Evolutionary conservation across 2,888 invertebrate species (phyloP), one percentile per base, ranked within the genome.

Genomic region (Agriopis aurantiaria): DNA sequence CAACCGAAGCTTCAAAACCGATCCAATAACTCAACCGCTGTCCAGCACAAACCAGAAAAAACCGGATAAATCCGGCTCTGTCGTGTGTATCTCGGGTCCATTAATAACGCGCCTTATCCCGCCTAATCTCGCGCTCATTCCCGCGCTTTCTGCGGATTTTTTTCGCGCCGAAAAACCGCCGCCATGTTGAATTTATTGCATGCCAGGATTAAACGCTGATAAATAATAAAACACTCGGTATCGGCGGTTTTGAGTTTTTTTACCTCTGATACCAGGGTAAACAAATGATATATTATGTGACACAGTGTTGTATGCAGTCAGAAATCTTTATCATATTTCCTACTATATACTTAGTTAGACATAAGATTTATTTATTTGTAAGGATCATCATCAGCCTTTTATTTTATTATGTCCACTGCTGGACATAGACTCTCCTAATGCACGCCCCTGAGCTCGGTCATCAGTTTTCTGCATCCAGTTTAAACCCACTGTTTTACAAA

Each of bases 71-170:
- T 66, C 88, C 91, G 86, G 84, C 90, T 91, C 87, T 85, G 68
- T 62, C 70, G 69, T 75, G 89, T 91, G 88, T 92, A 92, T 89
- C 91, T 87, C 87, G 77, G 90, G 88, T 93, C 92, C 93, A 94
- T 94, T 94, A 94, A 94, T 94, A 94, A 93, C 88, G 75, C 69
- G 84, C 90, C 88, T 93, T 92, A 92, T 92, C 92, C 91, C 78
- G 65, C 86, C 91, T 93, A 93, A 93, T 93, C 93, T 91, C 86
- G 83, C 88, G 86, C 91, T 93, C 93, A 91, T 92, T 92, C 91
- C 91, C 70, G 70, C 89, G 89, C 90, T 91, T 92, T 93, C 92
- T 92, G 89, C 93, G 90, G 87, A 92, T 91, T 91, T 90, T 92
- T 93, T 92, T 89, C 88, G 88, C 91, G 90, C 88, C 86, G 90